phyloP scores from a whole-genome alignment of 2,113 vertebrate genomes.

The Oxyura jamaicensis region DNA sequence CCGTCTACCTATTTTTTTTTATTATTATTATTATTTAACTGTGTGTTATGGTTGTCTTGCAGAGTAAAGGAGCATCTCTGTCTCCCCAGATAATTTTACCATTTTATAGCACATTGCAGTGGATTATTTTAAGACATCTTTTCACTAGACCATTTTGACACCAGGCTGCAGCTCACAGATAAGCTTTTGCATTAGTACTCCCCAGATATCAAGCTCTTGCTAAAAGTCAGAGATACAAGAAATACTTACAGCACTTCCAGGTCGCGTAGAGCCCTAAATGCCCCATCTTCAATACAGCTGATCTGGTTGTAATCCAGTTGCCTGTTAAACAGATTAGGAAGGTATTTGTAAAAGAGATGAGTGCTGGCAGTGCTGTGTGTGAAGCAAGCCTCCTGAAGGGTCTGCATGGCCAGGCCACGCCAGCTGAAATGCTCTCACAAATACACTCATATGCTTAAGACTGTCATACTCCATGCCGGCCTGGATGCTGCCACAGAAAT shows the following conservation, averaged over 20 bases:
- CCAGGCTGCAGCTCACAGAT: slow-evolving; percentile 32
- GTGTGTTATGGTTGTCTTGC: background rate
- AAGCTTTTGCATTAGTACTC: slow-evolving; percentile 43
- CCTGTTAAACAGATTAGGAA: slow-evolving; percentile 84
- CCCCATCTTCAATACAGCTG: slow-evolving; percentile 96
- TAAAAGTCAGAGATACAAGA: slow-evolving; percentile 59
- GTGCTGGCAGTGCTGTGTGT: background rate
- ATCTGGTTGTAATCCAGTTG: slow-evolving; percentile 99
- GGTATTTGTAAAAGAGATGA: slow-evolving; percentile 58
- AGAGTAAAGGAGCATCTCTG: background rate
- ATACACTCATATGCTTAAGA: background rate
- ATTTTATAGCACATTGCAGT: background rate
- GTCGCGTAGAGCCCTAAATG: slow-evolving; percentile 93
- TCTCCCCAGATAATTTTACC: background rate
- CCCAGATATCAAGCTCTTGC: slow-evolving; percentile 41
- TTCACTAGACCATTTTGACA: slow-evolving; percentile 41
- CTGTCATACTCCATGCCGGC: slow-evolving; percentile 65
- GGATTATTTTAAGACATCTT: slow-evolving; percentile 51
- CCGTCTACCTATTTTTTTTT: background rate
- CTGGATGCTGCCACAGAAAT: slow-evolving; percentile 70
- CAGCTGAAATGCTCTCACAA: background rate
- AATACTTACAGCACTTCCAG: slow-evolving; percentile 97
- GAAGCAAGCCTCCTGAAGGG: slow-evolving; percentile 28
- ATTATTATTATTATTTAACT: background rate
- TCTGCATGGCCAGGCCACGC: background rate